Conservation (phyloP, 2,797 vertebrate species). For the Rhynchotus rufescens region DNA sequence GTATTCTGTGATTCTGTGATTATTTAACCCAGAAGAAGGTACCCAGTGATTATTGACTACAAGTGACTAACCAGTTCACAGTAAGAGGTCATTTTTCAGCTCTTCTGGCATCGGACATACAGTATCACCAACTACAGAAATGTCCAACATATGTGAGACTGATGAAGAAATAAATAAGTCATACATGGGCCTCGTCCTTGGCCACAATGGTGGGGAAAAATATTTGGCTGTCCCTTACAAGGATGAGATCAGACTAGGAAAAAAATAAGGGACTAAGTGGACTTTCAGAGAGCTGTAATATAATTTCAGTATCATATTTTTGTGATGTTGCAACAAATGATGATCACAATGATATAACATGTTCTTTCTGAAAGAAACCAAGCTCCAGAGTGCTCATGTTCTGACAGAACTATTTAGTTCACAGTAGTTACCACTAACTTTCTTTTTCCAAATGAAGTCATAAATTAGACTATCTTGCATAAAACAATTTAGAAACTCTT, state of each 20-base stretch:
- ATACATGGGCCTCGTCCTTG: background rate
- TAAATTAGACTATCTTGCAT: slow-evolving; percentile 48
- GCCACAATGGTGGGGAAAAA: background rate
- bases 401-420: background rate
- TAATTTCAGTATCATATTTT: background rate
- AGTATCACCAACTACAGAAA: slow-evolving; percentile 16
- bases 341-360: slow-evolving; percentile 30
- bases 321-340: slow-evolving; percentile 22
- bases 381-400: background rate
- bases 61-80: background rate
- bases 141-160: background rate
- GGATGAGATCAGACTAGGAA: background rate
- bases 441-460: slow-evolving; percentile 39
- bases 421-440: slow-evolving; percentile 16
- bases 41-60: background rate
- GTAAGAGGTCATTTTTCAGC: background rate
- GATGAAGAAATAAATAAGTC: slow-evolving; percentile 1
- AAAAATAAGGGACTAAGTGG: background rate
- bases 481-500: slow-evolving; percentile 62
- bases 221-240: background rate
- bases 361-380: slow-evolving; percentile 18
- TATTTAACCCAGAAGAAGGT: slow-evolving; percentile 33
- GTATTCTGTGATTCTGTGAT: background rate
- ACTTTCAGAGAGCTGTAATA: background rate
- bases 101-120: background rate